phyloP scores from a whole-genome alignment of 1,140 invertebrate genomes.

The Eurosta solidaginis region DNA sequence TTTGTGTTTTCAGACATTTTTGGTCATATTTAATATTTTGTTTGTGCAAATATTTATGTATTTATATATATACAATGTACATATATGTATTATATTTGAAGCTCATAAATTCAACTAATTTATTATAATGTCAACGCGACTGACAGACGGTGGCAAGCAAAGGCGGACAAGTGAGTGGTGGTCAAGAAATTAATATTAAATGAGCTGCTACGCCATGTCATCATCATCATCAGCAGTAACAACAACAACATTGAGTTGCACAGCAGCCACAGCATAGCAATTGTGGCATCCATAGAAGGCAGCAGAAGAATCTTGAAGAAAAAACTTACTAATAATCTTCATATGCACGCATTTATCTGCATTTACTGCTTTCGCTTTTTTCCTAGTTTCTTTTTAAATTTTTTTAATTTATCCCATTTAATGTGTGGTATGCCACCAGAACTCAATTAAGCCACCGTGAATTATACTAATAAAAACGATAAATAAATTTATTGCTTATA shows the following conservation, averaged over 20 bases:
- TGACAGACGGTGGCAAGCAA: slow-evolving; percentile 19
- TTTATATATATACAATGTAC: slow-evolving; percentile 24
- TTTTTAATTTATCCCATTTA: neutral
- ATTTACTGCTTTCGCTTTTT: neutral
- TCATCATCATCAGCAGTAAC: neutral
- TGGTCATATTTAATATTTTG: neutral
- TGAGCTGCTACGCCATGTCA: neutral
- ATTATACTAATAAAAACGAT: slow-evolving; percentile 21
- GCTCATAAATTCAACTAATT: slow-evolving; percentile 58
- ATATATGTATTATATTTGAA: slow-evolving; percentile 34
- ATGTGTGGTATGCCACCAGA: neutral
- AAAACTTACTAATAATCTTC: neutral
- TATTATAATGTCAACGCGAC: slow-evolving; percentile 49
- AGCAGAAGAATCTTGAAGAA: too few relatives aligned
- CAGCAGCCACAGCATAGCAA: neutral
- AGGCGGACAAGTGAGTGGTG: neutral
- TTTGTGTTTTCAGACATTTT: neutral
- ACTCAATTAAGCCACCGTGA: slow-evolving; percentile 25
- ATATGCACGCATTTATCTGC: neutral
- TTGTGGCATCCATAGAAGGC: too few relatives aligned
- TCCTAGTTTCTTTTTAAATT: neutral
- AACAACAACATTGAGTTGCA: neutral
- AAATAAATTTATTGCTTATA: slow-evolving; percentile 26
- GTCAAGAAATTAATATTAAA: slow-evolving; percentile 25
- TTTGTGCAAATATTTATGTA: neutral